phyloP scores from a whole-genome alignment of 2,797 vertebrate genomes.

The Martes flavigula region DNA sequence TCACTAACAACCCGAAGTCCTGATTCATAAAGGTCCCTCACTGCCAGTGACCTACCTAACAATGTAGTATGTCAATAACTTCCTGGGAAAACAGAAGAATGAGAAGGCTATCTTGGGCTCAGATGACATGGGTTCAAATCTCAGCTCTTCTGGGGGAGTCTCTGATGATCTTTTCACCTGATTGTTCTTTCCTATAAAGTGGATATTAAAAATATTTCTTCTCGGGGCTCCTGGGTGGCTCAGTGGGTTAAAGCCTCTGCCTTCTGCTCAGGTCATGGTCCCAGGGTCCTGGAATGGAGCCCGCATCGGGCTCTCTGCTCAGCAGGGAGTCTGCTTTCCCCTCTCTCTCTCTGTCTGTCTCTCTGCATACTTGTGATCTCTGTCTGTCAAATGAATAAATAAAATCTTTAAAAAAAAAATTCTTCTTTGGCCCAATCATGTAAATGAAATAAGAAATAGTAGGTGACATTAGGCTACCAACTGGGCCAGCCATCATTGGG shows the following conservation, averaged over 20 bases:
- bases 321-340: too few relatives aligned
- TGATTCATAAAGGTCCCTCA: not conserved
- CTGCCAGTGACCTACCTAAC: not conserved
- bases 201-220: not conserved
- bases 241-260: too few relatives aligned
- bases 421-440: not conserved
- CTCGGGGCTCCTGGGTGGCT: too few relatives aligned
- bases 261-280: too few relatives aligned
- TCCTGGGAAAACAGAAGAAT: not conserved
- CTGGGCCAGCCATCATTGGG: not conserved
- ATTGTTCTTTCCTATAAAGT: not conserved
- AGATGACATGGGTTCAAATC: not conserved
- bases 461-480: not conserved
- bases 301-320: too few relatives aligned
- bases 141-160: not conserved
- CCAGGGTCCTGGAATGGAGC: too few relatives aligned
- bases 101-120: not conserved
- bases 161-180: not conserved
- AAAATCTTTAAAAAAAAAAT: not conserved
- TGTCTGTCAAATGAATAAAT: too few relatives aligned
- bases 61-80: not conserved
- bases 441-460: slow-evolving; percentile 23
- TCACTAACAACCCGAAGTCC: not conserved
- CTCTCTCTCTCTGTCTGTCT: too few relatives aligned
- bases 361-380: too few relatives aligned